Conservation (phyloP, 1,140 invertebrate genomes). For the Bombus ignitus region DNA sequence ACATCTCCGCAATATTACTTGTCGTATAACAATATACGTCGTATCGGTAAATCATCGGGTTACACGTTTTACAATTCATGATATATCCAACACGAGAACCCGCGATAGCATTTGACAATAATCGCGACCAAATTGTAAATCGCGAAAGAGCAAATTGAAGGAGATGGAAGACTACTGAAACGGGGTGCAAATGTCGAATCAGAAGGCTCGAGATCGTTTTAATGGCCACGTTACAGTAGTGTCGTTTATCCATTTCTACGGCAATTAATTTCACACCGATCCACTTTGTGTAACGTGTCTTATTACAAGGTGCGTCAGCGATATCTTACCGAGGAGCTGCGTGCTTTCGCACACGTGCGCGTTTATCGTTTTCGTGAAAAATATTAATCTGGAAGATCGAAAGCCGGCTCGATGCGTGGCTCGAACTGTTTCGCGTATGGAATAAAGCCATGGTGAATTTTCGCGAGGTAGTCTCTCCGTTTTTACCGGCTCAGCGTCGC, state of each 20-base stretch:
- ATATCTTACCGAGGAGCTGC: slow-evolving; percentile 20
- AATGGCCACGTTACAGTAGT: slow-evolving; percentile 27
- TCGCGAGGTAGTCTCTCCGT: background rate
- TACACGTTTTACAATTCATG: background rate
- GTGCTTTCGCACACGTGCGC: background rate
- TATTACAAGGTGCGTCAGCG: slow-evolving; percentile 23
- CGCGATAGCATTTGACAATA: background rate
- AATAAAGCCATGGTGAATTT: slow-evolving; percentile 21
- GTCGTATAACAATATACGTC: too few species aligned
- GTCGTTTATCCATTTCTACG: slow-evolving; percentile 1
- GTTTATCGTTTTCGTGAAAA: slow-evolving; percentile 35
- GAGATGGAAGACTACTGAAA: background rate
- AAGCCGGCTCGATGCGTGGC: background rate
- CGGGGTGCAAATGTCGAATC: background rate
- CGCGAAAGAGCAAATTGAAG: background rate
- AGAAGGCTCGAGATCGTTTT: slow-evolving; percentile 21
- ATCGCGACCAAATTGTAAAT: background rate
- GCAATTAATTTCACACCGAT: too few species aligned
- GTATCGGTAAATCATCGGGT: background rate
- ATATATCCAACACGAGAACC: background rate
- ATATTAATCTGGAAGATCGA: slow-evolving; percentile 21
- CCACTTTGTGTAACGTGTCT: slow-evolving; percentile 12
- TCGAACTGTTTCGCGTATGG: slow-evolving; percentile 14
- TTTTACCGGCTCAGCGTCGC: slow-evolving; percentile 1
- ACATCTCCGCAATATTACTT: too few species aligned